These are phyloP conservation scores for Paradoxurus hermaphroditus DNA, from an alignment of 2,113 vertebrate species.

Conservation along the genomic window DNA sequence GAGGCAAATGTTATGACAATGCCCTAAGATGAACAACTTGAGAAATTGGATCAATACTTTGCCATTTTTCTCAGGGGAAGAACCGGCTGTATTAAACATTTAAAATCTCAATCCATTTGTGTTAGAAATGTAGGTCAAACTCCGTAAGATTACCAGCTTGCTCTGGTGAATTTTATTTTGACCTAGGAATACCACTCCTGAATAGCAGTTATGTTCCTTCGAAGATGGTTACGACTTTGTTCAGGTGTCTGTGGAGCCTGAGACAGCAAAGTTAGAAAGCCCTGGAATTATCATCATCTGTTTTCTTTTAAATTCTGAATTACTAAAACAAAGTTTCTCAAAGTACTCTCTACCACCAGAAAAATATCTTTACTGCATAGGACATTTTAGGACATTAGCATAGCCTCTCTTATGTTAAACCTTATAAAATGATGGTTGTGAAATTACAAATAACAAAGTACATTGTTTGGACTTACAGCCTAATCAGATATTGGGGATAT, in stretches of 20 bases:
- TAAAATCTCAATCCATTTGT: not conserved
- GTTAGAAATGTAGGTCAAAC: not conserved
- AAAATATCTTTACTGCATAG: not conserved
- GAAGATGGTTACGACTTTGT: not conserved
- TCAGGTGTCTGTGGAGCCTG: not conserved
- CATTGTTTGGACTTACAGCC: not conserved
- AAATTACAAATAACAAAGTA: not conserved
- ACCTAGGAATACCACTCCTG: not conserved
- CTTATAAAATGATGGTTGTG: not conserved
- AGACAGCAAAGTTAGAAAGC: not conserved
- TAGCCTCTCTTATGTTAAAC: not conserved
- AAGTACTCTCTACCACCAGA: not conserved
- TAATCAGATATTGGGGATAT: not conserved
- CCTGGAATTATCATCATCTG: not conserved
- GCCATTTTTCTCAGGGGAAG: not conserved
- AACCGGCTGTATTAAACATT: not conserved
- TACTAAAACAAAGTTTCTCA: not conserved
- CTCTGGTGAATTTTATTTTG: not conserved
- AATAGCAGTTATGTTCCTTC: not conserved
- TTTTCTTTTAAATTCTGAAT: not conserved
- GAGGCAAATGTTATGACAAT: not conserved
- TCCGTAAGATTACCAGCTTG: not conserved
- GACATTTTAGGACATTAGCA: not conserved
- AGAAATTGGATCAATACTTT: slow-evolving; percentile 22
- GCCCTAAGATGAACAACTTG: not conserved